Evolutionary conservation across 2,888 invertebrate genomes (phyloP).

Genomic region (Nemurella pictetii): DNA sequence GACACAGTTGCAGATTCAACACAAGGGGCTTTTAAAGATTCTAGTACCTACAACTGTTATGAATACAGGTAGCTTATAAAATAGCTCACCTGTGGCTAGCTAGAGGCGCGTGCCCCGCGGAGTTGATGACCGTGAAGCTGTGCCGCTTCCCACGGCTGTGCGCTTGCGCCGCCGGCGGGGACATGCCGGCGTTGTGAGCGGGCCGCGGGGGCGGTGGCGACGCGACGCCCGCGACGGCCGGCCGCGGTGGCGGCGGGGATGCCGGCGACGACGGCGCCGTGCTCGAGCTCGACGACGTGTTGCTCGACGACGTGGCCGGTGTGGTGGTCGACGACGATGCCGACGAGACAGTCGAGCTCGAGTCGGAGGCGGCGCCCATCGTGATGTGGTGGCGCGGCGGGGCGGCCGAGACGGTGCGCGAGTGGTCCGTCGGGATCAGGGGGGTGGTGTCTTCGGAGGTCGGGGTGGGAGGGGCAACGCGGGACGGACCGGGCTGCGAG

Average conservation of each 20-base stretch:
- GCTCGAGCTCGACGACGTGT: slow-evolving; percentile 65
- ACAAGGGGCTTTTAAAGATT: no score
- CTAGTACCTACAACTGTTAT: no score
- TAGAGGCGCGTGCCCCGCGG: slow-evolving; percentile 53
- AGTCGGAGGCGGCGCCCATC: slow-evolving; percentile 59
- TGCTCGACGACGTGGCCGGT: slow-evolving; percentile 48
- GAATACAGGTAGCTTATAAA: no score
- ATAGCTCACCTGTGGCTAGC: slow-evolving; percentile 42
- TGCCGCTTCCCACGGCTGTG: slow-evolving; percentile 59
- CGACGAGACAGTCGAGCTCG: slow-evolving; percentile 69
- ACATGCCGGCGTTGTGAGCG: slow-evolving; percentile 27
- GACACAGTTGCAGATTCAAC: no score
- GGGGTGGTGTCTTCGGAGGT: slow-evolving; percentile 65
- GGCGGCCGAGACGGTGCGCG: slow-evolving; percentile 32
- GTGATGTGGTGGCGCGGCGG: slow-evolving; percentile 27
- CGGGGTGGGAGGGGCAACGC: slow-evolving; percentile 74
- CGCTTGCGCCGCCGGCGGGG: slow-evolving; percentile 32
- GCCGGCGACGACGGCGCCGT: slow-evolving; percentile 75
- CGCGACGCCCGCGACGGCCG: slow-evolving; percentile 45
- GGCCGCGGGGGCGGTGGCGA: slow-evolving; percentile 36
- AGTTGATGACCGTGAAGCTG: slow-evolving; percentile 58
- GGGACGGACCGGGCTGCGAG: slow-evolving; percentile 63
- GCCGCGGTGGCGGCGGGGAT: slow-evolving; percentile 57
- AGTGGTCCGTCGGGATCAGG: slow-evolving; percentile 56
- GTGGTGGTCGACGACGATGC: slow-evolving; percentile 65